A percentile compares a stretch with the other conserved stretches of the same genome.
Evolutionary conservation across 2,113 vertebrate genomes (phyloP).

Genomic region (Accipiter virgatus): DNA sequence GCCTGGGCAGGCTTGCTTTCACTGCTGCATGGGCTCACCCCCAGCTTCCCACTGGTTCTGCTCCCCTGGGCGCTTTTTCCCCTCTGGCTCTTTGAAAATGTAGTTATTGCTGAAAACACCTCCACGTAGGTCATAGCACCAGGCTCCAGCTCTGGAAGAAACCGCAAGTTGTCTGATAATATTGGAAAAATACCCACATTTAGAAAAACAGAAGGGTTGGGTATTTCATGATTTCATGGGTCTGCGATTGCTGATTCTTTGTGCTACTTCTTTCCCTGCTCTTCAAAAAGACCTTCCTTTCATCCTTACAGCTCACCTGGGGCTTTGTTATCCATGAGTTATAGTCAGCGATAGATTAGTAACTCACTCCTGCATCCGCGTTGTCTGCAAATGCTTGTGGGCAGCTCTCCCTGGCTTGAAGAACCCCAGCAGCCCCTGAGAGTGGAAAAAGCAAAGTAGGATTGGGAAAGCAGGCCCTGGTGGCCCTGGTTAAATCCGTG

Average conservation of each 20-base stretch:
- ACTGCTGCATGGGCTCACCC: not conserved
- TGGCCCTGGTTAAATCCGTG: not conserved
- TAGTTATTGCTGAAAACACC: not conserved
- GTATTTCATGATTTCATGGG: not conserved
- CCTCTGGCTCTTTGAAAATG: not conserved
- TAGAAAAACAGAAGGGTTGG: fast-evolving
- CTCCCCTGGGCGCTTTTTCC: not conserved
- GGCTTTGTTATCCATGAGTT: not conserved
- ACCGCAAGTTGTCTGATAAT: not conserved
- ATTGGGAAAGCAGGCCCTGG: not conserved
- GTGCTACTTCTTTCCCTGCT: not conserved
- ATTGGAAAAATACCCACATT: not conserved
- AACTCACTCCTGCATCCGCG: not conserved
- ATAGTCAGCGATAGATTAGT: not conserved
- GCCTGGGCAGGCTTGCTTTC: fast-evolving
- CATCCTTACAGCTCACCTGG: not conserved
- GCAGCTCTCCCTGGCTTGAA: not conserved
- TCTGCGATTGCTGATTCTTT: not conserved
- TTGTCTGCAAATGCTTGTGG: not conserved
- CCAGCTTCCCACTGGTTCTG: not conserved
- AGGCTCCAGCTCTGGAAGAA: not conserved
- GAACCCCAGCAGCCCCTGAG: not conserved
- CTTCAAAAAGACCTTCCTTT: not conserved
- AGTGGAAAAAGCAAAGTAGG: not conserved
- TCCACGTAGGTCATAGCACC: fast-evolving